Evolutionary conservation across 1,140 invertebrate species (phyloP).

Genomic region (Nymphalis io): DNA sequence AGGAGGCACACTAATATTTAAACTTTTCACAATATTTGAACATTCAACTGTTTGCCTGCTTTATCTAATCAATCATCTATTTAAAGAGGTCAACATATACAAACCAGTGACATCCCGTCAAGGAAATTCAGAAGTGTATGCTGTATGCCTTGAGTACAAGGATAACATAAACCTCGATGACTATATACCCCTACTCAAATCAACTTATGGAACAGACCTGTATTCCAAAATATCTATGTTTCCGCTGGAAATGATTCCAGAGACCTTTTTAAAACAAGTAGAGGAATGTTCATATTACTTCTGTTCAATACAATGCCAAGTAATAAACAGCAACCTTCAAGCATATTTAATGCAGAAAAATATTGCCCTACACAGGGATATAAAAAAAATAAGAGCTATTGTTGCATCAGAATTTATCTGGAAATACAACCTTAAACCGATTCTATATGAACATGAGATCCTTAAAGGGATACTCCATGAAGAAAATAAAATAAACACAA

Average conservation of each 20-base stretch:
- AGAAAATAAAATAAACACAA: conserved; percentile 72
- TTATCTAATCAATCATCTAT: conserved; percentile 89
- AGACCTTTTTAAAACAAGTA: conserved; percentile 86
- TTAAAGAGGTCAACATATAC: conserved; percentile 87
- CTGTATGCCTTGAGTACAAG: conserved; percentile 88
- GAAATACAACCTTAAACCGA: conserved; percentile 76
- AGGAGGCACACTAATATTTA: conserved; percentile 92
- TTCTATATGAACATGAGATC: conserved; percentile 71
- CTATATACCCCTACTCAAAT: conserved; percentile 76
- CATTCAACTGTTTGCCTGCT: conserved; percentile 88
- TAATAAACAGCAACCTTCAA: conserved; percentile 84
- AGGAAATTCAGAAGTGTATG: conserved; percentile 96
- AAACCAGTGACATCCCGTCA: conserved; percentile 96
- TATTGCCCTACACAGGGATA: conserved; percentile 70
- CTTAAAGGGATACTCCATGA: conserved; percentile 68
- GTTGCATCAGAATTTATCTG: conserved; percentile 79
- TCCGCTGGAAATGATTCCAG: conserved; percentile 82
- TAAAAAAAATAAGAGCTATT: conserved; percentile 72
- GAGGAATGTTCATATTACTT: conserved; percentile 84
- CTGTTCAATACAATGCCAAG: conserved; percentile 83
- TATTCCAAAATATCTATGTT: conserved; percentile 83
- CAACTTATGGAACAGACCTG: conserved; percentile 77
- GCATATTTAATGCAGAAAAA: conserved; percentile 81
- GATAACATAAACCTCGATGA: conserved; percentile 70
- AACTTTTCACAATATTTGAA: conserved; percentile 96